Percentiles rank a stretch among this genome's conserved stretches.
These are phyloP conservation scores for Laticauda colubrina DNA, from an alignment of 2,113 vertebrate genomes.

Conservation along the genomic window DNA sequence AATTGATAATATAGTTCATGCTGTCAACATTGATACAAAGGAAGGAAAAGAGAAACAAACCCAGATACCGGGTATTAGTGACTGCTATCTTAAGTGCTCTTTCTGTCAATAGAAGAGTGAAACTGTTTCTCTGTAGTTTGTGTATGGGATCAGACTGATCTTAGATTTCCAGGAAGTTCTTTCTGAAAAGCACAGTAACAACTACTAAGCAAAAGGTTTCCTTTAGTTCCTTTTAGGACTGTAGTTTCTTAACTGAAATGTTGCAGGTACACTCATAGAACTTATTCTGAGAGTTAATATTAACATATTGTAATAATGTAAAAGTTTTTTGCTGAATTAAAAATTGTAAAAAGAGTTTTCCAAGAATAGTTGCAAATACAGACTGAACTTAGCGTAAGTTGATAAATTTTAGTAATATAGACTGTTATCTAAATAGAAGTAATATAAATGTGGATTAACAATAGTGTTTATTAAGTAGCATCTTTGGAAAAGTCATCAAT, in stretches of 20 bases:
- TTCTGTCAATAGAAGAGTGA: background rate
- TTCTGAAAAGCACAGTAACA: background rate
- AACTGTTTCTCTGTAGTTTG: background rate
- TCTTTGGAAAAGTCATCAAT: background rate
- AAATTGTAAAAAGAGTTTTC: background rate
- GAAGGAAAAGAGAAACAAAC: background rate
- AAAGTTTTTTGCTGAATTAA: background rate
- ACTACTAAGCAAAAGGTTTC: background rate
- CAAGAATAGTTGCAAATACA: background rate
- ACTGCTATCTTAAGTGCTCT: background rate
- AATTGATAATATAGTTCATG: background rate
- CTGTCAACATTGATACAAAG: background rate
- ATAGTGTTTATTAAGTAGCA: background rate
- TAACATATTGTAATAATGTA: background rate
- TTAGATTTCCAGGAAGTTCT: background rate
- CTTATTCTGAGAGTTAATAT: background rate
- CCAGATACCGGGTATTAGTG: background rate
- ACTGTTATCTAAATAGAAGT: background rate
- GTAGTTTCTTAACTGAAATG: background rate
- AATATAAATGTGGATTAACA: background rate
- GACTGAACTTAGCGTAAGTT: background rate
- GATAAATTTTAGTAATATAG: background rate
- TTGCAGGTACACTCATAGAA: constrained; percentile 5
- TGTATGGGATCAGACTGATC: background rate
- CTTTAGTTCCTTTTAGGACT: background rate